Conservation (phyloP, 2,888 invertebrate genomes). For the Melipona beecheii region DNA sequence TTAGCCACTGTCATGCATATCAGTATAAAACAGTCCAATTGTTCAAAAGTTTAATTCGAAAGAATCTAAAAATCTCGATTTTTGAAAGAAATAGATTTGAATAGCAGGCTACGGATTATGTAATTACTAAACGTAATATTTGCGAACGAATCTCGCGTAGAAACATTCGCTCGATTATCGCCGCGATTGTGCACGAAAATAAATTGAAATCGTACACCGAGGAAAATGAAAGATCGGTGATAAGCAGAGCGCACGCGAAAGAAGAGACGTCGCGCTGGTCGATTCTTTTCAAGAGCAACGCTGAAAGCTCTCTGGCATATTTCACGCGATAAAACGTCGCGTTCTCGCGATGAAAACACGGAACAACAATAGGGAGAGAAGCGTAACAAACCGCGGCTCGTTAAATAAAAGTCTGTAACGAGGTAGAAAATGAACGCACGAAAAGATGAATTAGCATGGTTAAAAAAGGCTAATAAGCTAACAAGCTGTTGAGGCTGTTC, state of each 20-base stretch:
- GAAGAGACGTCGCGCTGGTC: not conserved
- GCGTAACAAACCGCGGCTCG: conserved; percentile 12
- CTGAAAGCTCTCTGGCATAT: not conserved
- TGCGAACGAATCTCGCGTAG: not conserved
- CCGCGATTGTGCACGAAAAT: not conserved
- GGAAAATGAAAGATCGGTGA: conserved; percentile 8
- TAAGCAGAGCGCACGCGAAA: conserved; percentile 11
- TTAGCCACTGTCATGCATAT: too few species aligned
- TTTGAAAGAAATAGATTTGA: not conserved
- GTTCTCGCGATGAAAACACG: conserved; percentile 13
- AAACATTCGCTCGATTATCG: not conserved
- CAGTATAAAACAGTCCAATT: too few species aligned
- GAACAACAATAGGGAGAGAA: conserved; percentile 5
- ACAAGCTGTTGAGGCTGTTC: not conserved
- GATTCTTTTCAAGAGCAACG: not conserved
- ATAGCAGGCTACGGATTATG: not conserved
- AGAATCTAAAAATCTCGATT: not conserved
- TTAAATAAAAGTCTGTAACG: conserved; percentile 50
- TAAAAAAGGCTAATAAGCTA: not conserved
- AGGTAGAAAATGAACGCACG: conserved; percentile 34
- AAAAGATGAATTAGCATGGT: conserved; percentile 33
- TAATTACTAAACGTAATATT: not conserved
- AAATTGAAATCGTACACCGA: not conserved
- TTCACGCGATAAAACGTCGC: conserved; percentile 10
- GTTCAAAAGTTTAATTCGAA: not conserved